Evolutionary conservation across 1,140 invertebrate species (phyloP), one percentile per base, ranked within the genome.

Genomic region (Scaptomyza hsui): DNA sequence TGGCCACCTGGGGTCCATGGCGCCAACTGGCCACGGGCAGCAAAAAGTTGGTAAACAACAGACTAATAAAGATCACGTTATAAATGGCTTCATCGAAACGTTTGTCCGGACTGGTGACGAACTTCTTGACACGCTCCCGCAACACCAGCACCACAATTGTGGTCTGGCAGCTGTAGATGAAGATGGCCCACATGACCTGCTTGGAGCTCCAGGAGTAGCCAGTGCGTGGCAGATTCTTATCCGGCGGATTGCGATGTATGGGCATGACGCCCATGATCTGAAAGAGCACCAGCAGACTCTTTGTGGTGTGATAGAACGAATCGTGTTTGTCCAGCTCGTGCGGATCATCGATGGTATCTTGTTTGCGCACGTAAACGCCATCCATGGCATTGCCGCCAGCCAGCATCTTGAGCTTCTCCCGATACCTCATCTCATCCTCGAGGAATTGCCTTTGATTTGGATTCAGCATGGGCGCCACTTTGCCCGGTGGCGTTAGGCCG

Each of bases 181-280:
- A 89, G 16, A 94, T 92, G 6, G 93, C 93, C 93, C 93, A 94
- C 42, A 93, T 80, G 10, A 93, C 93, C 18, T 93, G 93, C 59
- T 92, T 93, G 3, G 93, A 94, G 60, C 92, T 92, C 93, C 93
- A 94, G 39, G 93, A 93, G 71, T 91, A 94, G n/a, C 93, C 93
- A 1, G 93, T 94, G 0, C 93, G 56, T 73, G 92, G 47, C 78
- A 92, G 35, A 80, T 92, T 91, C 91, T 83, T 64, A 72, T 91
- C 91, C 64, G 91, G 92, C 13, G 93, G 92, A 35, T 93, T 93
- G 60, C 94, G 92, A 91, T 94, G 94, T 15, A 95, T 94, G 0
- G 94, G 94, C 94, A 95, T 95, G 0, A 95, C 92, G n/a, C 94
- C 94, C 94, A 94, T 95, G 19, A 95, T 94, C 88, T 95, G 94